Evolutionary conservation across 2,888 invertebrate genomes (phyloP).

Genomic region (Onthophagus sagittarius): DNA sequence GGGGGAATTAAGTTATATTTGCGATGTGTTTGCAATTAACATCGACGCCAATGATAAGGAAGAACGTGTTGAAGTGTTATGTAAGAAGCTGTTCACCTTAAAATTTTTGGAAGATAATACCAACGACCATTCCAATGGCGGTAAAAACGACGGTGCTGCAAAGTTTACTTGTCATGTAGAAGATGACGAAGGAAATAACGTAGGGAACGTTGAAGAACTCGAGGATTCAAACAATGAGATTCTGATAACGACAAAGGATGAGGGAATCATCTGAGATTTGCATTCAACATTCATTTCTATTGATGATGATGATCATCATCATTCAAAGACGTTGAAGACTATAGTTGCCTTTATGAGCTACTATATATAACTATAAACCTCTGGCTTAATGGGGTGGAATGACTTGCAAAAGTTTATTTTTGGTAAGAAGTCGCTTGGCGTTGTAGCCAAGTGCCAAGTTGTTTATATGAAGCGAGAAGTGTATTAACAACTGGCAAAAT

Average conservation of each 20-base stretch:
- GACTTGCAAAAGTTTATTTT: conserved; percentile 33
- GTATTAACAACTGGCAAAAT: conserved; percentile 28
- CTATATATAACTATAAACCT: conserved; percentile 20
- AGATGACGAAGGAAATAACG: background rate
- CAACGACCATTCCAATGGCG: too few relatives aligned
- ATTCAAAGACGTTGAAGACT: too few relatives aligned
- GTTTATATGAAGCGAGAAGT: conserved; percentile 21
- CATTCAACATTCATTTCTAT: background rate
- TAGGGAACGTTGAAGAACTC: background rate
- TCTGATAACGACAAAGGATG: too few relatives aligned
- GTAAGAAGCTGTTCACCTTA: background rate
- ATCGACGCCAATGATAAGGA: conserved; percentile 1
- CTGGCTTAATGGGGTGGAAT: conserved; percentile 31
- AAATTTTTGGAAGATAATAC: too few relatives aligned
- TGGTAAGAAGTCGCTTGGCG: conserved; percentile 33
- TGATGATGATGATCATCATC: too few relatives aligned
- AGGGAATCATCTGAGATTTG: too few relatives aligned
- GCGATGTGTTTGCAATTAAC: background rate
- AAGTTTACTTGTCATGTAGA: background rate
- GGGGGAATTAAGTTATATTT: background rate
- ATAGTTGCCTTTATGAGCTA: background rate
- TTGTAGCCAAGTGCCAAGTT: conserved; percentile 32
- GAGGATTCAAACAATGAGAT: background rate
- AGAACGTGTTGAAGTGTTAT: background rate
- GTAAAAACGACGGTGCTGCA: background rate